Conservation (phyloP, 2,113 vertebrate species). For the Daboia siamensis region DNA sequence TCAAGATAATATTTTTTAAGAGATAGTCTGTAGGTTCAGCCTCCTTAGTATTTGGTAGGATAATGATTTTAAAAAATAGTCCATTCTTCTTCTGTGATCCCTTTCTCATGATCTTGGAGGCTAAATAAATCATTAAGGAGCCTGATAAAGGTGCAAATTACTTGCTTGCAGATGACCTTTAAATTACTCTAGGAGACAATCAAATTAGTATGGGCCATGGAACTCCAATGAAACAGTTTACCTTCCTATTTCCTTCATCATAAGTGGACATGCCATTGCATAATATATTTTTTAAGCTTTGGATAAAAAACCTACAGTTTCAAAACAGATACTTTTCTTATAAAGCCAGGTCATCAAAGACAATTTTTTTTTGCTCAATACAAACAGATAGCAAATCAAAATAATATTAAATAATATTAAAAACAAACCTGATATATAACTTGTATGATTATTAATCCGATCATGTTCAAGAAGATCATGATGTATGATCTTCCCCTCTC, state of each 20-base stretch:
- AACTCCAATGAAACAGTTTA: too few species aligned
- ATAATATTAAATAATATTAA: not conserved
- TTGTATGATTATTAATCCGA: constrained; percentile 72
- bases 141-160: not conserved
- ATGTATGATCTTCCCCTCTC: constrained; percentile 66
- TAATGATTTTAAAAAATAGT: not conserved
- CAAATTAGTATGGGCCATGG: not conserved
- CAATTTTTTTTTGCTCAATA: not conserved
- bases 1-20: not conserved
- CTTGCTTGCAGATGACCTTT: not conserved
- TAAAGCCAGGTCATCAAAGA: not conserved
- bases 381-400: not conserved
- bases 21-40: not conserved
- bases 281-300: not conserved
- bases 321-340: not conserved
- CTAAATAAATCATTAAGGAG: not conserved
- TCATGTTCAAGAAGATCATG: constrained; percentile 68
- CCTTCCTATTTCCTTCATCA: not conserved
- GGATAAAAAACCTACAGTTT: not conserved
- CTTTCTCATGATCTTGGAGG: not conserved
- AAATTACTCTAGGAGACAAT: not conserved
- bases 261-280: not conserved
- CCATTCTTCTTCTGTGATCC: not conserved
- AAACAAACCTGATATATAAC: constrained; percentile 69
- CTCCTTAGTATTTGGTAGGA: not conserved